Conservation (phyloP, 2,113 vertebrate species). For the Alligator mississippiensis region DNA sequence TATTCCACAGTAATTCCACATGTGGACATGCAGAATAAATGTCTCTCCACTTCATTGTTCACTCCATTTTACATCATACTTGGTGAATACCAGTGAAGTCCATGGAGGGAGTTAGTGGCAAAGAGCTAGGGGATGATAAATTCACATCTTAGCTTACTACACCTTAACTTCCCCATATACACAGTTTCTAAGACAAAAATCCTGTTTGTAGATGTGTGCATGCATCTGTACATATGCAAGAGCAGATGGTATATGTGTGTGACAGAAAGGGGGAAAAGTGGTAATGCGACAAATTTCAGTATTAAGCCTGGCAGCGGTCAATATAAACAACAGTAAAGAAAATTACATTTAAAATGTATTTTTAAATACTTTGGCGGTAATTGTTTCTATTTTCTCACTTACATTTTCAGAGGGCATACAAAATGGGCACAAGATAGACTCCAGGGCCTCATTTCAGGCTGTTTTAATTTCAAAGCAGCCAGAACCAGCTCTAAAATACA, state of each 20-base stretch:
- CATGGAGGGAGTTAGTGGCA: background rate
- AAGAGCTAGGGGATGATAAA: fast-evolving
- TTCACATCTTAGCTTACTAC: background rate
- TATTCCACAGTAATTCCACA: too few species aligned
- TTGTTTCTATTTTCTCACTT: background rate
- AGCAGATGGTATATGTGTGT: background rate
- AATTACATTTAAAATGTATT: background rate
- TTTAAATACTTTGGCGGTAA: background rate
- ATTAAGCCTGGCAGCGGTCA: background rate
- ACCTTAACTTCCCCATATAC: background rate
- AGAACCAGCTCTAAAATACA: background rate
- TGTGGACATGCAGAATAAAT: too few species aligned
- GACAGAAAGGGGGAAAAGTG: background rate
- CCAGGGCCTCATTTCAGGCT: background rate
- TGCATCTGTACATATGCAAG: background rate
- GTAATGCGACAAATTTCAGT: slow-evolving; percentile 1
- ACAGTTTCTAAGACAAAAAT: background rate
- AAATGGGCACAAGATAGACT: background rate
- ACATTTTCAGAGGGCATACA: background rate
- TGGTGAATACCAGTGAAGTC: background rate
- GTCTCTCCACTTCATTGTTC: too few species aligned
- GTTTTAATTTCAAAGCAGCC: background rate
- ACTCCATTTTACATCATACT: too few species aligned
- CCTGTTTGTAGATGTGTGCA: background rate
- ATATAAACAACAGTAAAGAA: background rate